Conservation (phyloP, 2,113 vertebrate genomes). For the Phylloscopus trochiloides region DNA sequence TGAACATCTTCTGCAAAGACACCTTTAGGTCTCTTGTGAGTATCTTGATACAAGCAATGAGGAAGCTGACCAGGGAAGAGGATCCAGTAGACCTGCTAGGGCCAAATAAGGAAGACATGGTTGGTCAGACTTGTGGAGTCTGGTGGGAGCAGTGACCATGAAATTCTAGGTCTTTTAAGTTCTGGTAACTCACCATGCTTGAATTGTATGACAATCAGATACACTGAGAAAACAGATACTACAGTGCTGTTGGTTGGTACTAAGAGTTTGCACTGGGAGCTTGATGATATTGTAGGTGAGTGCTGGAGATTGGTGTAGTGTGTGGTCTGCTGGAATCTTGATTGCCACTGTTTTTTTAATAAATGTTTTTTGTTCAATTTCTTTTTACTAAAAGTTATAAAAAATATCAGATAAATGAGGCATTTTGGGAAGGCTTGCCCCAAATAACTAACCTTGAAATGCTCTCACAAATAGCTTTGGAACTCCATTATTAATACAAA, state of each 20-base stretch:
- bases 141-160: neutral
- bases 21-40: neutral
- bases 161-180: neutral
- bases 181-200: neutral
- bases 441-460: neutral
- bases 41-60: neutral
- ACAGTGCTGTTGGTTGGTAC: neutral
- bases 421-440: neutral
- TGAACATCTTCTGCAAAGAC: neutral
- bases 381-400: neutral
- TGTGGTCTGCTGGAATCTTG: neutral
- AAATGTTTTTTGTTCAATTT: neutral
- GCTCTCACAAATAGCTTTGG: neutral
- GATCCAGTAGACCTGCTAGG: neutral
- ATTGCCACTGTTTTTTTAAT: neutral
- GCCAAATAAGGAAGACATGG: neutral
- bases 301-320: neutral
- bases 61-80: neutral
- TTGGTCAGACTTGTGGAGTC: neutral
- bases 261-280: neutral
- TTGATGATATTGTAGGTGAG: neutral
- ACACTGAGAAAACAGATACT: neutral
- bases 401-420: neutral
- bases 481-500: neutral
- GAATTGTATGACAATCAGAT: neutral